Conservation (phyloP, 2,888 invertebrate genomes). For the Synanthedon formicaeformis region DNA sequence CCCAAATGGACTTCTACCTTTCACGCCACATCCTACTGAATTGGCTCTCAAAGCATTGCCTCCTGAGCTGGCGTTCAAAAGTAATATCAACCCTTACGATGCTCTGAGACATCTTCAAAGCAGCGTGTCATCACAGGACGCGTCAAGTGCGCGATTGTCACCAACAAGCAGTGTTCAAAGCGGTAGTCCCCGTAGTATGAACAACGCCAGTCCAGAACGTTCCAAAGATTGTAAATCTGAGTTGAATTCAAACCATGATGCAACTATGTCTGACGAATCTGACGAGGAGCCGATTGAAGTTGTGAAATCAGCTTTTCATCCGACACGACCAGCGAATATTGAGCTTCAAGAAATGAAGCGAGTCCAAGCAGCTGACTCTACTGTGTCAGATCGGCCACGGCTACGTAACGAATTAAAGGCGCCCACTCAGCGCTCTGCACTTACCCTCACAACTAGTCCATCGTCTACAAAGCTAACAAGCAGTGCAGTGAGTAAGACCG, state of each 20-base stretch:
- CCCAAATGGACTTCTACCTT: conserved; percentile 65
- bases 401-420: conserved; percentile 71
- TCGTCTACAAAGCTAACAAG: conserved; percentile 72
- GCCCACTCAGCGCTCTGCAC: conserved; percentile 65
- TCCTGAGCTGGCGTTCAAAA: conserved; percentile 61
- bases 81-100: conserved; percentile 71
- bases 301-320: conserved; percentile 80
- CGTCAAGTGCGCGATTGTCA: conserved; percentile 61
- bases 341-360: conserved; percentile 67
- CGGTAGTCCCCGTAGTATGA: conserved; percentile 59
- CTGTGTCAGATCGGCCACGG: conserved; percentile 63
- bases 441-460: conserved; percentile 53
- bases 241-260: conserved; percentile 74
- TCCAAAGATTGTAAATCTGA: conserved; percentile 72
- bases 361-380: conserved; percentile 72
- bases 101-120: conserved; percentile 60
- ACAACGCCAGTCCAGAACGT: conserved; percentile 56
- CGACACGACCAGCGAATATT: conserved; percentile 72
- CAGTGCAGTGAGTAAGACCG: conserved; percentile 73
- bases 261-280: conserved; percentile 73
- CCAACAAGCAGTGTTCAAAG: conserved; percentile 70
- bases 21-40: conserved; percentile 66
- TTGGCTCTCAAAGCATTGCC: conserved; percentile 58
- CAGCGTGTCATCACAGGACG: conserved; percentile 57
- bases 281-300: conserved; percentile 82